Evolutionary conservation across 2,797 vertebrate genomes (phyloP).

Genomic region (Trichosurus vulpecula): DNA sequence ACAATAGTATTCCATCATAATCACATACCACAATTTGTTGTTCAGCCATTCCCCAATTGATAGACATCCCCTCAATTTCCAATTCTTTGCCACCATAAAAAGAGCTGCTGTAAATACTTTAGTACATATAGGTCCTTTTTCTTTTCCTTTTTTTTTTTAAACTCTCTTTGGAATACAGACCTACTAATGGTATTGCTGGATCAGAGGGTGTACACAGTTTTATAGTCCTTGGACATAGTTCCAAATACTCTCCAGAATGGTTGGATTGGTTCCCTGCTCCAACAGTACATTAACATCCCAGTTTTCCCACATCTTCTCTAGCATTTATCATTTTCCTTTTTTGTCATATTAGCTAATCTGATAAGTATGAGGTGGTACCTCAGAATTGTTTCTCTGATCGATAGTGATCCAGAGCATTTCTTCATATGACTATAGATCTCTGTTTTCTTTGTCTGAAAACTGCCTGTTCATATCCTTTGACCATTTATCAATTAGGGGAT

Average conservation of each 20-base stretch:
- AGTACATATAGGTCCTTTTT: neutral
- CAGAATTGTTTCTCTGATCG: neutral
- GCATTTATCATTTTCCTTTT: neutral
- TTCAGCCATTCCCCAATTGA: neutral
- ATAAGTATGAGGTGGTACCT: neutral
- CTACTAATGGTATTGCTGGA: neutral
- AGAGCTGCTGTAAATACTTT: neutral
- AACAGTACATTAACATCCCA: neutral
- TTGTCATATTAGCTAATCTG: neutral
- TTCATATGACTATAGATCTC: neutral
- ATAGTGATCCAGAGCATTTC: neutral
- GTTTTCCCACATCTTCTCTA: neutral
- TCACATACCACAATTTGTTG: neutral
- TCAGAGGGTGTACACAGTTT: neutral
- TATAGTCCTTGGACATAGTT: neutral
- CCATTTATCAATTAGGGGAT: neutral
- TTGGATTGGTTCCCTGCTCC: neutral
- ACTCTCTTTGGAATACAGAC: neutral
- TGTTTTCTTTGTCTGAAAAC: neutral
- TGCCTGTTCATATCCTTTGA: neutral
- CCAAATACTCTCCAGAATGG: neutral
- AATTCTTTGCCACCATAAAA: neutral
- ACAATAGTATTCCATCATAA: neutral
- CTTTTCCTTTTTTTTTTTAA: neutral
- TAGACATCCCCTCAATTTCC: neutral